A percentile compares a stretch with the other conserved stretches of the same genome.
Evolutionary conservation across 2,888 invertebrate genomes (phyloP).

Genomic region (Dicycla oo): DNA sequence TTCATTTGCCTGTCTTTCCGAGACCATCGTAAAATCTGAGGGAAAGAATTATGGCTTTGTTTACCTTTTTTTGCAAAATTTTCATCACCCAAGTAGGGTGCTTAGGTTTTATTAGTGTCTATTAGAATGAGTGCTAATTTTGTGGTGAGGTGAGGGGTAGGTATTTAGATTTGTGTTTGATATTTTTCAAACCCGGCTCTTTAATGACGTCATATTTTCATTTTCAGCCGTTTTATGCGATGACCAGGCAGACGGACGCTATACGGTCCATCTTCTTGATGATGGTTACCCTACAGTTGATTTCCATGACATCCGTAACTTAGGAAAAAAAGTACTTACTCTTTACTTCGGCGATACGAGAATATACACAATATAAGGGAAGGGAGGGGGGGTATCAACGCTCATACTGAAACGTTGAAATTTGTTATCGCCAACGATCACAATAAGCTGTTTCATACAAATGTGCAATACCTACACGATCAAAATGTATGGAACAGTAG

Average conservation of each 20-base stretch:
- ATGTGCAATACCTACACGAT: too few species aligned
- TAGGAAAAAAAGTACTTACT: too few species aligned
- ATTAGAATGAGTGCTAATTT: conserved; percentile 42
- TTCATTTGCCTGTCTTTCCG: conserved; percentile 59
- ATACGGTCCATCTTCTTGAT: neutral
- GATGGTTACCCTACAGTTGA: neutral
- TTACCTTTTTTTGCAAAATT: conserved; percentile 54
- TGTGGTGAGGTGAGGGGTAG: conserved; percentile 1
- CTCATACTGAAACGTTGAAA: too few species aligned
- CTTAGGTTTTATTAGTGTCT: conserved; percentile 38
- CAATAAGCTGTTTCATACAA: too few species aligned
- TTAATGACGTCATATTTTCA: neutral
- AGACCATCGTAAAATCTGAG: conserved; percentile 61
- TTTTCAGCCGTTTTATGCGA: neutral
- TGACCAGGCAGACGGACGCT: too few species aligned
- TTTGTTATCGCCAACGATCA: too few species aligned
- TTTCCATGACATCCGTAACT: neutral
- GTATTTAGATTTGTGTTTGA: neutral
- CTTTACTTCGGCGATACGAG: too few species aligned
- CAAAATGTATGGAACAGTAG: too few species aligned
- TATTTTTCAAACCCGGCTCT: neutral
- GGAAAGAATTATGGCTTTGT: conserved; percentile 58
- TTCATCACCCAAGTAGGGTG: conserved; percentile 37
- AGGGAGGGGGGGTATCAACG: too few species aligned
- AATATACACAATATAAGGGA: too few species aligned